A percentile compares a stretch with the other conserved stretches of the same genome.
Evolutionary conservation across 2,113 vertebrate genomes (phyloP).

Genomic region (Halichoerus grypus): DNA sequence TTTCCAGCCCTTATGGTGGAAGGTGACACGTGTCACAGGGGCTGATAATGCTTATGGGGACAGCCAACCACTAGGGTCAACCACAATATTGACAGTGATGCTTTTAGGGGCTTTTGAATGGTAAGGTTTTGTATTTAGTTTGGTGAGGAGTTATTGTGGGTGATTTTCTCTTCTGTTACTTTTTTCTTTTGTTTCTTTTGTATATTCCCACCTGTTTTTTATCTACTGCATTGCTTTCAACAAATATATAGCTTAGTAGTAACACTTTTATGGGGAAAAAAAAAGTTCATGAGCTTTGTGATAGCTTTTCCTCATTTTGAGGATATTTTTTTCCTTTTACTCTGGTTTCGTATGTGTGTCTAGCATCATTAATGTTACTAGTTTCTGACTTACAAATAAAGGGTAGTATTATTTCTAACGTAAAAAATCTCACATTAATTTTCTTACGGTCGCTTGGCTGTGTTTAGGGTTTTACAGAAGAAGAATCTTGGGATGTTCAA

Average conservation of each 20-base stretch:
- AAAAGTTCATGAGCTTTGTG: background rate
- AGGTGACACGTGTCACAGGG: background rate
- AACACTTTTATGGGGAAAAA: background rate
- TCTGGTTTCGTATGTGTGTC: background rate
- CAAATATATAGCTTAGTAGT: background rate
- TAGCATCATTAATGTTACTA: background rate
- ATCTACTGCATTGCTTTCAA: background rate
- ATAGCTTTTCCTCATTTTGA: background rate
- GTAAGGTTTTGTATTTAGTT: background rate
- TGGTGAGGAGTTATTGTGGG: background rate
- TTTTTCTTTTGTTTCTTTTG: background rate
- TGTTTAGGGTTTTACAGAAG: background rate
- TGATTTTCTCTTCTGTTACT: background rate
- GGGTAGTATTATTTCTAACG: background rate
- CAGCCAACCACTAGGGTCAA: background rate
- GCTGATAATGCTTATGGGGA: background rate
- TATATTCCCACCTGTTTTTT: slow-evolving; percentile 23
- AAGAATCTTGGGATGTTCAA: background rate
- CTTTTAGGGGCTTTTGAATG: background rate
- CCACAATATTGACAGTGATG: background rate
- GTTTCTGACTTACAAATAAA: background rate
- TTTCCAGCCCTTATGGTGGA: background rate
- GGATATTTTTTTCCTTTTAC: background rate
- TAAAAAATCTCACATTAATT: background rate
- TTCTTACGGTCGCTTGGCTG: background rate